Conservation (phyloP, 2,113 vertebrate species). For the Gymnogyps californianus region DNA sequence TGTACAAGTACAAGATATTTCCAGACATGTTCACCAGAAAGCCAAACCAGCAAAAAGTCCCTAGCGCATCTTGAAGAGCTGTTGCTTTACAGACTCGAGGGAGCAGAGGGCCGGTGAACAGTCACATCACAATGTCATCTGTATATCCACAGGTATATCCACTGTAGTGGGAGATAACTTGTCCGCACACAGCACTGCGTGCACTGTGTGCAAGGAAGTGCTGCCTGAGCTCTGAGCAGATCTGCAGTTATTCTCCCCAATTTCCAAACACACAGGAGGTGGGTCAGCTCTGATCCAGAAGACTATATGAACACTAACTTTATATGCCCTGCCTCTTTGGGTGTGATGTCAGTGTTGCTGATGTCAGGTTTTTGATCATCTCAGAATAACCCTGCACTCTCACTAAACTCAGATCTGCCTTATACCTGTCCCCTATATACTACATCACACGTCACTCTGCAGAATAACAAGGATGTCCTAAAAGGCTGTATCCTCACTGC, state of each 20-base stretch:
- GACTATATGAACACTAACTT: not conserved
- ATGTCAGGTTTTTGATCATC: not conserved
- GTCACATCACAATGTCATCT: not conserved
- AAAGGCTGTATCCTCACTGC: not conserved
- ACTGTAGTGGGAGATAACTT: not conserved
- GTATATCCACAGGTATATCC: not conserved
- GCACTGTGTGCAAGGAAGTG: not conserved
- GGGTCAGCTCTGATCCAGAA: not conserved
- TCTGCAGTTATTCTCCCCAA: not conserved
- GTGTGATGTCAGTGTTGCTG: not conserved
- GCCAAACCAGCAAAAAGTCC: not conserved
- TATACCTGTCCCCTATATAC: not conserved
- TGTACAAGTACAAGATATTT: not conserved
- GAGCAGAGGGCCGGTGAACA: not conserved
- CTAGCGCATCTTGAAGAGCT: not conserved
- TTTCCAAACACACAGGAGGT: not conserved
- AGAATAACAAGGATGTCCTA: not conserved
- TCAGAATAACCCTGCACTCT: not conserved
- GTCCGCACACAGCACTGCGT: not conserved
- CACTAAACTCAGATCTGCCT: not conserved
- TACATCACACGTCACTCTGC: not conserved
- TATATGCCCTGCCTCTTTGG: not conserved
- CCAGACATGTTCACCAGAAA: not conserved
- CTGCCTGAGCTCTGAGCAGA: not conserved
- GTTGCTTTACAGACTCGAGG: not conserved